phyloP scores from a whole-genome alignment of 2,888 invertebrate genomes.

The Amphiduros pacificus region DNA sequence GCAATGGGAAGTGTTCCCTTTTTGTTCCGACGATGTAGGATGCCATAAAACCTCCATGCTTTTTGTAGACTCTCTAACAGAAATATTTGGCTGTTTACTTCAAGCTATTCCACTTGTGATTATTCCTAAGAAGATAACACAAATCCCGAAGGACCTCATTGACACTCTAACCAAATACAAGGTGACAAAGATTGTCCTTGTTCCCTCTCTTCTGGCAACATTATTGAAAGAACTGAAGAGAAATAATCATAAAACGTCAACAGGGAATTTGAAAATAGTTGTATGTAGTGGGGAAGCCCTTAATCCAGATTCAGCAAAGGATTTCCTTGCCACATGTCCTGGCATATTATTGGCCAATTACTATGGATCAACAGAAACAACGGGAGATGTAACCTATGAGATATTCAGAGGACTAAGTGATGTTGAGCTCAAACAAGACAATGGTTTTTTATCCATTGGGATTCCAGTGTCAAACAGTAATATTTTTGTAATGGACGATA shows the following conservation, averaged over 20 bases:
- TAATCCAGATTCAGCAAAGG: slow-evolving; percentile 70
- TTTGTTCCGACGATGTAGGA: slow-evolving; percentile 71
- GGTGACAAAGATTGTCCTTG: slow-evolving; percentile 64
- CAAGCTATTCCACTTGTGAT: slow-evolving; percentile 74
- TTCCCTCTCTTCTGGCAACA: slow-evolving; percentile 76
- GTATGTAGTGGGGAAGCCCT: slow-evolving; percentile 86
- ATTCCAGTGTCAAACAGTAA: slow-evolving; percentile 78
- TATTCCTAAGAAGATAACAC: slow-evolving; percentile 73
- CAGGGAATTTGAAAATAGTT: slow-evolving; percentile 68
- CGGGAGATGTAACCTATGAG: slow-evolving; percentile 86
- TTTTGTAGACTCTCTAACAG: slow-evolving; percentile 86
- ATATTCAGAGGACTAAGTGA: slow-evolving; percentile 65
- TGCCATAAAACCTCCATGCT: slow-evolving; percentile 90
- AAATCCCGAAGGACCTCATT: slow-evolving; percentile 78
- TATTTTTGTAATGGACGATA: slow-evolving; percentile 77
- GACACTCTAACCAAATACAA: slow-evolving; percentile 69
- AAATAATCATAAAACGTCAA: background rate
- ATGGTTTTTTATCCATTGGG: slow-evolving; percentile 81
- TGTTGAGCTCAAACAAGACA: slow-evolving; percentile 30
- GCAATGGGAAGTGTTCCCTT: slow-evolving; percentile 85
- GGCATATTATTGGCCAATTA: slow-evolving; percentile 66
- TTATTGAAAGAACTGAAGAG: too few species aligned
- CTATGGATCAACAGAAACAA: slow-evolving; percentile 88
- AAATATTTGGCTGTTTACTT: slow-evolving; percentile 84
- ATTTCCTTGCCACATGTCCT: slow-evolving; percentile 71